Evolutionary conservation across 2,888 invertebrate species (phyloP).

Genomic region (Eudasyphora cyanicolor): DNA sequence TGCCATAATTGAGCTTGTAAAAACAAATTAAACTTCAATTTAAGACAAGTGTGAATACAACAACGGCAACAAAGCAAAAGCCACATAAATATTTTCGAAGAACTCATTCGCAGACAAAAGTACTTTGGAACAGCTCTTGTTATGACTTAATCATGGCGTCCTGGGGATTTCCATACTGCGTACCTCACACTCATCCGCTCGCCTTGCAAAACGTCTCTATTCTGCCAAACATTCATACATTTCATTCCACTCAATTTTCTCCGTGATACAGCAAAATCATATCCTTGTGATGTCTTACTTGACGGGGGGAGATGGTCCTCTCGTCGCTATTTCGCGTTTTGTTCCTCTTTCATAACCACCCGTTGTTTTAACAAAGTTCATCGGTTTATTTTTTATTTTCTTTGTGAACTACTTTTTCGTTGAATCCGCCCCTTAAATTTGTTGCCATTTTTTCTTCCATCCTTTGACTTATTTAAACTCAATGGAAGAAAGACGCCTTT

Average conservation of each 20-base stretch:
- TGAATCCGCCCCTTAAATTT: conserved; percentile 53
- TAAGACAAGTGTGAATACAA: conserved; percentile 64
- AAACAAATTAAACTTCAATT: conserved; percentile 79
- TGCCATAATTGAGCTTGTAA: conserved; percentile 73
- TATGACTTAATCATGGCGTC: conserved; percentile 67
- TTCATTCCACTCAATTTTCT: neutral
- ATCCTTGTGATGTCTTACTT: conserved; percentile 46
- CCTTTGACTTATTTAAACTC: conserved; percentile 17
- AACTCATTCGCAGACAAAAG: neutral
- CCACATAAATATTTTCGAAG: neutral
- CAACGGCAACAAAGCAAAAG: neutral
- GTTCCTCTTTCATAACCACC: conserved; percentile 45
- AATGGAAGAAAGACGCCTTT: conserved; percentile 43
- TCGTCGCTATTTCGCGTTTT: neutral
- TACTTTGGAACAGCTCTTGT: conserved; percentile 29
- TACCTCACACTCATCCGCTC: neutral
- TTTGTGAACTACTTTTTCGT: conserved; percentile 10
- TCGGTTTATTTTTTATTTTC: conserved; percentile 12
- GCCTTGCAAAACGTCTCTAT: neutral
- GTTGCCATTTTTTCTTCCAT: conserved; percentile 27
- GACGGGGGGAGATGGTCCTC: neutral
- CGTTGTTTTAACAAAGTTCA: conserved; percentile 40
- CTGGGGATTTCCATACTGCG: conserved; percentile 50
- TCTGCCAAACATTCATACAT: neutral
- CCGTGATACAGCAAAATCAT: conserved; percentile 59